phyloP scores from a whole-genome alignment of 2,113 vertebrate species.

The Brachirus orientalis region DNA sequence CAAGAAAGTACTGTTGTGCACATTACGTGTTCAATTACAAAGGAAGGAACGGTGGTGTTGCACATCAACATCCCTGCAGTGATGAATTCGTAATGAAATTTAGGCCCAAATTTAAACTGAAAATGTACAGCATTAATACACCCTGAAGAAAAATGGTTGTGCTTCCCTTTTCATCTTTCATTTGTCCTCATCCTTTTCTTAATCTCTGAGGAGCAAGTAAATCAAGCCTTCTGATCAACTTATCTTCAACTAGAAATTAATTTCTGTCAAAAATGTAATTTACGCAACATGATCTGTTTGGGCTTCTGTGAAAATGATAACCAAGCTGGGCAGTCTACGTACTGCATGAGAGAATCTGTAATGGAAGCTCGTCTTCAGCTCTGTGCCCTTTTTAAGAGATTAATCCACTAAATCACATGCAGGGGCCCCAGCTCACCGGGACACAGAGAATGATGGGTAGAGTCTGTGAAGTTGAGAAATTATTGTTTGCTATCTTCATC shows the following conservation, averaged over 20 bases:
- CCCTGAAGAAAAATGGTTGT: neutral
- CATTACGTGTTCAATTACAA: neutral
- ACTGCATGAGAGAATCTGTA: constrained; percentile 45
- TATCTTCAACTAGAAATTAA: constrained; percentile 65
- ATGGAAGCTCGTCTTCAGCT: constrained; percentile 49
- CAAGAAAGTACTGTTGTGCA: too few relatives aligned
- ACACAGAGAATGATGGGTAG: constrained; percentile 26
- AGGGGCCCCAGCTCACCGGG: constrained; percentile 6
- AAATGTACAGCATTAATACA: constrained; percentile 4
- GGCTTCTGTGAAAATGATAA: constrained; percentile 43
- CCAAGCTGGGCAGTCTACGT: constrained; percentile 3
- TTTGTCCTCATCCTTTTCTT: constrained; percentile 14
- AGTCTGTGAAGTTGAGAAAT: constrained; percentile 29
- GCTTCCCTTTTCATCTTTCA: constrained; percentile 11
- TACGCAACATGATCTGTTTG: constrained; percentile 56
- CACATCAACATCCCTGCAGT: neutral
- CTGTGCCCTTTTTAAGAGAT: constrained; percentile 54
- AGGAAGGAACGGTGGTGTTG: neutral
- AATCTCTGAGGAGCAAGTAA: constrained; percentile 26
- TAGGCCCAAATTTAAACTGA: neutral
- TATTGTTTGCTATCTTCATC: constrained; percentile 20
- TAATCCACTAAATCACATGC: constrained; percentile 65
- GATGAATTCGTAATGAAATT: constrained; percentile 6
- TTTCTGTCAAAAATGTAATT: constrained; percentile 70
- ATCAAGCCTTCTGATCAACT: constrained; percentile 40